These are phyloP conservation scores for Pelecanus crispus DNA, from an alignment of 2,113 vertebrate genomes.

Conservation along the genomic window DNA sequence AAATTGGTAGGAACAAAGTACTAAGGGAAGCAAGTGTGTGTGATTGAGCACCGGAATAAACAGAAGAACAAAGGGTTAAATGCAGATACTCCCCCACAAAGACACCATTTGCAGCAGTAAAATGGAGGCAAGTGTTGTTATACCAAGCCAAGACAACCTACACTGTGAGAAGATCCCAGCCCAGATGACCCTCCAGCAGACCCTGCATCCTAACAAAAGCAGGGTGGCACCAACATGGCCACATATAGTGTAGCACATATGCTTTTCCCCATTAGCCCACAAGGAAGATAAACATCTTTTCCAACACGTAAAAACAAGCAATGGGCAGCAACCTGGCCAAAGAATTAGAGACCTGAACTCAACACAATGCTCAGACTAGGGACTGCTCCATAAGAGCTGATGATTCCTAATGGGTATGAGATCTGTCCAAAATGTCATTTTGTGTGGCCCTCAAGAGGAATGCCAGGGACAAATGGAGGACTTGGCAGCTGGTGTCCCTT, in stretches of 20 bases:
- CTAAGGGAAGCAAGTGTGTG: neutral
- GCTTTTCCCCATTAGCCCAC: neutral
- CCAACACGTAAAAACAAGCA: neutral
- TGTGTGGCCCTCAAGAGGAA: neutral
- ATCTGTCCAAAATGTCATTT: neutral
- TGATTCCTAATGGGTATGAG: accelerated
- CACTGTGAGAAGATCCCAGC: neutral
- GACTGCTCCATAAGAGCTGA: neutral
- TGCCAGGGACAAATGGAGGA: neutral
- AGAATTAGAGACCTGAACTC: neutral
- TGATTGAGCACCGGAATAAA: neutral
- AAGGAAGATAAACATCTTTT: neutral
- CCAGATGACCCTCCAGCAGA: accelerated
- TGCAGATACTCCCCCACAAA: neutral
- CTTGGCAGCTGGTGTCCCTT: neutral
- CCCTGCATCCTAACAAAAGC: neutral
- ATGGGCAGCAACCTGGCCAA: neutral
- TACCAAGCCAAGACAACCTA: neutral
- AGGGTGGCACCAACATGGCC: accelerated
- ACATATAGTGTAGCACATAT: neutral
- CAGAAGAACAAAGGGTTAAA: neutral
- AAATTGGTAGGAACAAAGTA: neutral
- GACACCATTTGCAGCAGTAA: neutral
- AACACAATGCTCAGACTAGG: neutral
- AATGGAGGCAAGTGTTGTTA: neutral